These are phyloP conservation scores for Drosophila kepulauana DNA, from an alignment of 1,140 invertebrate species.

Conservation along the genomic window DNA sequence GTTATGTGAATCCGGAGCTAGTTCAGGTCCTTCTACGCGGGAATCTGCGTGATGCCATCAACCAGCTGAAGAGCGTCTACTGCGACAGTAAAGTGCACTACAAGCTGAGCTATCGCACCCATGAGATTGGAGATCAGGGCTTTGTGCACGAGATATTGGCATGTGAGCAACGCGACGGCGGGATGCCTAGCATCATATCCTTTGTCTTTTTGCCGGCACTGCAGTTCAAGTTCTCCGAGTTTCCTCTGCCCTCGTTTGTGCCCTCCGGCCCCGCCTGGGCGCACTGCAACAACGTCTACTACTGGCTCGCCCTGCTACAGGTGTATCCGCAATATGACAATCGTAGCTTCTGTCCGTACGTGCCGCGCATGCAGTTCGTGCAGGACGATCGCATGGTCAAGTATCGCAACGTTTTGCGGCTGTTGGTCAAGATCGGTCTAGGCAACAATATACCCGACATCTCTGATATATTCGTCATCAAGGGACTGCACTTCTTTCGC, in stretches of 20 bases:
- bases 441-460: conserved; percentile 60
- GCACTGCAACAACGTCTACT: conserved; percentile 51
- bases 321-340: conserved; percentile 57
- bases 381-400: conserved; percentile 58
- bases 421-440: conserved; percentile 54
- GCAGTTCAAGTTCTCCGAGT: conserved; percentile 51
- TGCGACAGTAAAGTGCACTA: conserved; percentile 52
- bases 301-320: conserved; percentile 62
- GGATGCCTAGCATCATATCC: conserved; percentile 60
- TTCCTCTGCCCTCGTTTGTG: conserved; percentile 52
- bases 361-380: conserved; percentile 58
- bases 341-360: conserved; percentile 62
- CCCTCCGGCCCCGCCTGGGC: conserved; percentile 49
- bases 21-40: conserved; percentile 54
- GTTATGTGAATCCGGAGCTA: conserved; percentile 54
- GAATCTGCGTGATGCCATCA: conserved; percentile 52
- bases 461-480: conserved; percentile 58
- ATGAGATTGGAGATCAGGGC: conserved; percentile 63
- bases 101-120: conserved; percentile 52
- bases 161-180: conserved; percentile 42
- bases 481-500: conserved; percentile 59
- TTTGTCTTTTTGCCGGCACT: conserved; percentile 60
- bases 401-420: conserved; percentile 55
- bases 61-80: conserved; percentile 17
- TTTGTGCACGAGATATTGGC: conserved; percentile 62